These are phyloP conservation scores for Tetramorium bicarinatum DNA, from an alignment of 2,888 invertebrate genomes.

Conservation along the genomic window DNA sequence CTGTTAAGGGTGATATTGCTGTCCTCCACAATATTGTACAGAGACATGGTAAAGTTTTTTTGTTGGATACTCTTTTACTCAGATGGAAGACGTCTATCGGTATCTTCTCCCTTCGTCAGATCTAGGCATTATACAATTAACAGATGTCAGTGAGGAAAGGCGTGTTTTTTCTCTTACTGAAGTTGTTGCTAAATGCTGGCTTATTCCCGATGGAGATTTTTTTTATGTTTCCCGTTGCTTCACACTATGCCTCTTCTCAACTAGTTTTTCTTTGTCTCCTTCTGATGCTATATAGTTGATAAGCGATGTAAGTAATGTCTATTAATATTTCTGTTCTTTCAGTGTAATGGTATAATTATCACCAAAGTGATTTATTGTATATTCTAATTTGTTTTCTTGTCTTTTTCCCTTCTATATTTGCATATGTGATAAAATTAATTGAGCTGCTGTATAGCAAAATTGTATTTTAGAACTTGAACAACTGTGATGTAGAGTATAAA, in stretches of 20 bases:
- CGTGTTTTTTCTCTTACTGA: neutral
- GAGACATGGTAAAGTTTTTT: neutral
- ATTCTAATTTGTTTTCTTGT: neutral
- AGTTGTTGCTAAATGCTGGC: slow-evolving; percentile 28
- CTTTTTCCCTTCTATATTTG: neutral
- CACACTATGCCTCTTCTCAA: slow-evolving; percentile 19
- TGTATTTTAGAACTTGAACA: neutral
- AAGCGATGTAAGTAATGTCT: neutral
- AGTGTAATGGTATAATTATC: neutral
- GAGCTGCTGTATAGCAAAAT: neutral
- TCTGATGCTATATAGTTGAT: neutral
- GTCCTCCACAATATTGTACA: neutral
- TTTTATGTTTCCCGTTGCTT: slow-evolving; percentile 16
- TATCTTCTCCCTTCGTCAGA: slow-evolving; percentile 2
- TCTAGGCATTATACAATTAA: neutral
- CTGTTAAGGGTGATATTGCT: neutral
- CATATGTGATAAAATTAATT: neutral
- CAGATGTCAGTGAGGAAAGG: neutral
- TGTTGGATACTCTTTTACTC: slow-evolving; percentile 1
- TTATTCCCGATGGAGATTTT: slow-evolving; percentile 4
- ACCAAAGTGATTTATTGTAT: neutral
- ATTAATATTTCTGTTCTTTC: slow-evolving; percentile 3
- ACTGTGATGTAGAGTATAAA: neutral
- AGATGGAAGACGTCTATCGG: neutral
- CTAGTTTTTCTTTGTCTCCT: neutral